These are phyloP conservation scores for Addax nasomaculatus DNA, from an alignment of 2,113 vertebrate species.

Conservation along the genomic window DNA sequence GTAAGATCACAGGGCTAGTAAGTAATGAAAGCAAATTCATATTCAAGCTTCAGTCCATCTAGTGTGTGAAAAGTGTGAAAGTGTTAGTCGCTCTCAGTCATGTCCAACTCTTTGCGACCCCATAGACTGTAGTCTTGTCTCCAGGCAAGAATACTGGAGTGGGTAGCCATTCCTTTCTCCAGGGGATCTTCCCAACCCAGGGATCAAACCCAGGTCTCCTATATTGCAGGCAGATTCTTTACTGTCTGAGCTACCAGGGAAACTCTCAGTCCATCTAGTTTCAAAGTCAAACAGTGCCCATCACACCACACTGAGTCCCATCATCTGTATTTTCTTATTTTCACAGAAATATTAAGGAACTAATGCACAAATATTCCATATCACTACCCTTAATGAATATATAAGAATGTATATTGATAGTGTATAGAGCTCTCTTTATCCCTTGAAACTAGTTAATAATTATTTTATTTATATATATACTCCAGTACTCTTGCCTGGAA, in stretches of 20 bases:
- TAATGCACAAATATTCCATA: not conserved
- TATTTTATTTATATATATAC: not conserved
- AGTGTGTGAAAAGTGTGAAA: not conserved
- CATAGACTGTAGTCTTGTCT: not conserved
- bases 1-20: not conserved
- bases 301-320: not conserved
- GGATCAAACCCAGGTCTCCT: not conserved
- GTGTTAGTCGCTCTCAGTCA: not conserved
- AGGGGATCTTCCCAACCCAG: not conserved
- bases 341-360: not conserved
- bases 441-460: not conserved
- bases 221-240: not conserved
- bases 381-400: not conserved
- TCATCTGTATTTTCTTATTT: not conserved
- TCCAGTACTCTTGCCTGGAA: too few species aligned
- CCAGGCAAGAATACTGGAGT: not conserved
- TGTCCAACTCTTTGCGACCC: not conserved
- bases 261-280: not conserved
- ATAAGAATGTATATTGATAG: not conserved
- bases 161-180: not conserved
- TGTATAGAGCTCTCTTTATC: not conserved
- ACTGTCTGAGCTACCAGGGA: not conserved
- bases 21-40: not conserved
- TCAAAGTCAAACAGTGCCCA: not conserved
- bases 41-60: not conserved